phyloP scores from a whole-genome alignment of 2,113 vertebrate species.

The Vombatus ursinus region DNA sequence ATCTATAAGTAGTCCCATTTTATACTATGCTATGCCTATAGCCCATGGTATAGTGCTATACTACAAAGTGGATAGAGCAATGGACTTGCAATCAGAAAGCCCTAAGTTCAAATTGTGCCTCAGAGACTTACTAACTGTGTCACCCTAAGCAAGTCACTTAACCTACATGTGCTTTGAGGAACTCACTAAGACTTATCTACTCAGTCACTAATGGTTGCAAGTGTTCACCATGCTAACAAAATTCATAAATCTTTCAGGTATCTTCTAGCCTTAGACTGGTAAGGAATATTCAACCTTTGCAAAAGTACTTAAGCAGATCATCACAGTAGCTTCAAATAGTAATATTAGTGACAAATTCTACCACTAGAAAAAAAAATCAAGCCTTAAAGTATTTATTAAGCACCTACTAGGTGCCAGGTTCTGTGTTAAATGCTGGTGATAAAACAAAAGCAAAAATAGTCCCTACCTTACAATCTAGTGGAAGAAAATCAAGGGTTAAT shows the following conservation, averaged over 20 bases:
- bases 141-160: neutral
- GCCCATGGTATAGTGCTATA: neutral
- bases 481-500: neutral
- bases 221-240: neutral
- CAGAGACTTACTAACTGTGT: neutral
- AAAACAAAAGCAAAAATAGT: neutral
- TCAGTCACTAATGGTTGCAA: neutral
- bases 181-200: neutral
- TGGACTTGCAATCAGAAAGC: neutral
- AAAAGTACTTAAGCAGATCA: neutral
- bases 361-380: neutral
- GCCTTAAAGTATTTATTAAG: neutral
- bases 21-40: neutral
- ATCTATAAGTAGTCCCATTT: neutral
- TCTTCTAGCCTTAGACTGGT: neutral
- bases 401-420: neutral
- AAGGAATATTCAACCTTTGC: neutral
- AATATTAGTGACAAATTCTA: neutral
- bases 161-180: neutral
- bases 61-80: neutral
- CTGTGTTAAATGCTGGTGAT: neutral
- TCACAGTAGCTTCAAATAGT: neutral
- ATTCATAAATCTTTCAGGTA: neutral
- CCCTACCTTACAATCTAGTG: neutral
- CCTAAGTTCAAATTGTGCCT: neutral